Percentiles rank a stretch among this genome's conserved stretches.
These are phyloP conservation scores for Drosophila nannoptera DNA, from an alignment of 1,140 invertebrate species.

Conservation along the genomic window DNA sequence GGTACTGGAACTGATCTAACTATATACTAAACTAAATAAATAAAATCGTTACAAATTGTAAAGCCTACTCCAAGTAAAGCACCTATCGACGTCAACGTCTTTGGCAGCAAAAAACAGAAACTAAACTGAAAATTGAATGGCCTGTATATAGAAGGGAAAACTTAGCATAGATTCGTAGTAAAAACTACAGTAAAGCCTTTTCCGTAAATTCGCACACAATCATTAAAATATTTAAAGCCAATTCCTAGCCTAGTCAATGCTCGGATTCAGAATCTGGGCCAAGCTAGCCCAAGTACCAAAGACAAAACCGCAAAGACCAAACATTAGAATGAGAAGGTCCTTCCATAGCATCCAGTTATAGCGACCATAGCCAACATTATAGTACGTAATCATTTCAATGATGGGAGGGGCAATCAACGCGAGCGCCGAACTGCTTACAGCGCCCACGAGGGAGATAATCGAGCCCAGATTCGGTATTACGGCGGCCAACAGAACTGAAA, in stretches of 20 bases:
- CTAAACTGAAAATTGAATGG: slow-evolving; percentile 31
- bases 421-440: slow-evolving; percentile 92
- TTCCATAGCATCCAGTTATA: slow-evolving; percentile 85
- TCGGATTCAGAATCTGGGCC: slow-evolving; percentile 82
- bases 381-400: slow-evolving; percentile 92
- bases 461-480: slow-evolving; percentile 92
- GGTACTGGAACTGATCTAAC: slow-evolving; percentile 23
- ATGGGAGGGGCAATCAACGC: slow-evolving; percentile 94
- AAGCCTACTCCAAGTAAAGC: slow-evolving; percentile 31
- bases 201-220: slow-evolving; percentile 65
- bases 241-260: slow-evolving; percentile 35
- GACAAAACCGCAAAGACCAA: slow-evolving; percentile 87
- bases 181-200: slow-evolving; percentile 65
- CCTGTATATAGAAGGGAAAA: slow-evolving; percentile 16
- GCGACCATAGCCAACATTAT: slow-evolving; percentile 83
- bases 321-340: slow-evolving; percentile 85
- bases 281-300: slow-evolving; percentile 90
- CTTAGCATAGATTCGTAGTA: slow-evolving; percentile 33
- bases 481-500: slow-evolving; percentile 88
- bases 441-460: slow-evolving; percentile 94
- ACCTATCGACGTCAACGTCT: slow-evolving; percentile 26
- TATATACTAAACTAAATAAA: slow-evolving; percentile 22
- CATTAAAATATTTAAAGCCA: slow-evolving; percentile 11
- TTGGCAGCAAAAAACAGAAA: slow-evolving; percentile 15
- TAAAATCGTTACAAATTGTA: slow-evolving; percentile 29